Evolutionary conservation across 2,888 invertebrate genomes (phyloP), one percentile per base, ranked within the genome.

Genomic region (Drosophila putrida): DNA sequence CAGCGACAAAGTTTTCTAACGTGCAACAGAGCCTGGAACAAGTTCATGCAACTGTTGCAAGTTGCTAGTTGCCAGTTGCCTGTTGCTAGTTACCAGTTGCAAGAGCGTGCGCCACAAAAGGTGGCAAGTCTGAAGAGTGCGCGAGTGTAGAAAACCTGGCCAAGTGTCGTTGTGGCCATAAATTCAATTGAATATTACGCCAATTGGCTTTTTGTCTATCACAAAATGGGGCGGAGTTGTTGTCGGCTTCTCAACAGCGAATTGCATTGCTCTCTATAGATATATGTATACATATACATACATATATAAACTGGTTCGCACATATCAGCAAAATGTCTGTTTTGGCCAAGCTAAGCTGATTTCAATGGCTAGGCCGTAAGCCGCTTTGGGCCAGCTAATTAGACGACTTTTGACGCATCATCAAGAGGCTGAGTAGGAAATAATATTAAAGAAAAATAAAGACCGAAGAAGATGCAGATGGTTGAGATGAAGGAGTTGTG

Each of bases 181-280:
- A 89, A 90, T 90, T 88, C 89, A 89, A 90, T 90, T 90, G 89
- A 86, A 90, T 90, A 90, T 90, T 90, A 88, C 88, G 90, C 82
- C 81, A 89, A 89, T 86, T 90, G 83, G 85, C 80, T 82, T 79
- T 81, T 89, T 89, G 89, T 89, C 88, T 88, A 87, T 84, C 85
- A 76, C 75, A 66, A 76, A 82, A 75, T 69, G 82, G 88, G 82
- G 88, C 85, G 88, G 88, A 78, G 88, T 78, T 60, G 64, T 67
- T 63, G 68, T 36, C 27, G 53, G 20, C 57, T 13, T 33, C 36
- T 51, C 41, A 4, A 10, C 8, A 20, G 41, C 20, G 20, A 41
- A 41, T 10, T 46, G 31, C n/a, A 9, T 33, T 31, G 13, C 49
- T 59, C 43, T 35, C 43, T 53, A 9, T 5, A 13, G 4, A 38